Base-by-base conservation (phyloP, 2,797 vertebrate species). In the Sitta carolinensis region DNA sequence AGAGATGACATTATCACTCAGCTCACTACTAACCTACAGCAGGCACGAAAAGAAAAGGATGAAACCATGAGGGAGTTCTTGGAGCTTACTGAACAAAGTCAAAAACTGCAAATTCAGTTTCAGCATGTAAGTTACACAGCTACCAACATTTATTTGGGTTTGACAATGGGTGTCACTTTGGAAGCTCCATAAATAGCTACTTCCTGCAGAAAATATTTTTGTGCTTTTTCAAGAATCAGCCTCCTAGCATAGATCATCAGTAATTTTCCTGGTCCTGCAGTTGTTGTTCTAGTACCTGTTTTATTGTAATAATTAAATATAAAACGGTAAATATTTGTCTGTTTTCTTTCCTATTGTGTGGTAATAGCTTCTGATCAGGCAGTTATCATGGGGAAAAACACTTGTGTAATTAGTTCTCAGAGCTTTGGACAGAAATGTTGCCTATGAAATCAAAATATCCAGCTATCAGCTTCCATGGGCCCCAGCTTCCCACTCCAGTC, bases 1-100 rank as follows among this genome's bases (percentile, higher is more conserved):
- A 98, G 99, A 96, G 99, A 99, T 91, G 98, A 98, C 79, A 99
- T 99, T 96, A 99, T 99, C 95, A 99, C 99, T 51, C 99, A 99
- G 93, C 99, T 99, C 42, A 99, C 99, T 43, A 96, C 98, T 18
- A 99, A 99, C 95, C 98, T 99, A 69, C 99, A 99, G 95, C 98
- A 99, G 97, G 99, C 99, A 55, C 98, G 99, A n/a, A 97, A 98
- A 52, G 99, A 99, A 95, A 99, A 99, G 92, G 99, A 99, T 57
- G 99, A 99, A 94, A 99, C 98, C 81, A 99, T 99, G 98, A 98
- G 98, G 90, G 99, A 99, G 94, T 99, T 99, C 94, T 97, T 99
- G 91, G 98, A 99, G 68, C 97, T 99, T 92, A 99, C 99, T 4
- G 99, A 99, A 83, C 98, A 99, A 95, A 99, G 99, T 96, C 99